These are phyloP conservation scores for Ammodytes marinus DNA, from an alignment of 2,113 vertebrate species.

Conservation along the genomic window DNA sequence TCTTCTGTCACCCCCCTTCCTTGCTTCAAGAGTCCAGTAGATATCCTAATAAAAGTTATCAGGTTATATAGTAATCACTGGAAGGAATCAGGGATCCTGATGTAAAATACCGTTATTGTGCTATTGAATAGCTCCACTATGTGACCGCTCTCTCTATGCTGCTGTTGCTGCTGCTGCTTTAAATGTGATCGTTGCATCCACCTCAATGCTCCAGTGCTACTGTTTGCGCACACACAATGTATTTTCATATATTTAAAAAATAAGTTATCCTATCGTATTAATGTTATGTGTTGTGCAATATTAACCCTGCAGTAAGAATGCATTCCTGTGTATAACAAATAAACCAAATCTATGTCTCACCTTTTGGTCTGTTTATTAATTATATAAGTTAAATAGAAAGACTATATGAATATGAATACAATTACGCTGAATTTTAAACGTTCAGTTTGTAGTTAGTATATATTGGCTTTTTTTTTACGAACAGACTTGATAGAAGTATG, in stretches of 20 bases:
- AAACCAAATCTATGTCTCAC: conserved; percentile 64
- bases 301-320: conserved; percentile 73
- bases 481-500: too few species aligned
- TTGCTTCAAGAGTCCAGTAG: conserved; percentile 40
- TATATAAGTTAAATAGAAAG: not conserved
- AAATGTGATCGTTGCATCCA: conserved; percentile 66
- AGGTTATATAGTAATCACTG: conserved; percentile 50
- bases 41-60: conserved; percentile 41
- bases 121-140: conserved; percentile 60
- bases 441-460: too few species aligned
- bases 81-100: conserved; percentile 50
- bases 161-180: conserved; percentile 67
- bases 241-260: conserved; percentile 65
- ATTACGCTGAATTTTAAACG: fast-evolving
- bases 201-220: conserved; percentile 53
- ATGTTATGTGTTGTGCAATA: conserved; percentile 68
- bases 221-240: conserved; percentile 56
- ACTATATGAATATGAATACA: not conserved
- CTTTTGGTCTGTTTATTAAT: conserved; percentile 41
- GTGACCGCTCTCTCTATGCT: conserved; percentile 43
- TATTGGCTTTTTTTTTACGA: too few species aligned
- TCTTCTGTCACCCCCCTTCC: not conserved
- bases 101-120: conserved; percentile 62
- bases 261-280: conserved; percentile 39
- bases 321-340: conserved; percentile 81